Conservation (phyloP, 2,113 vertebrate genomes). For the Amphilophus citrinellus region DNA sequence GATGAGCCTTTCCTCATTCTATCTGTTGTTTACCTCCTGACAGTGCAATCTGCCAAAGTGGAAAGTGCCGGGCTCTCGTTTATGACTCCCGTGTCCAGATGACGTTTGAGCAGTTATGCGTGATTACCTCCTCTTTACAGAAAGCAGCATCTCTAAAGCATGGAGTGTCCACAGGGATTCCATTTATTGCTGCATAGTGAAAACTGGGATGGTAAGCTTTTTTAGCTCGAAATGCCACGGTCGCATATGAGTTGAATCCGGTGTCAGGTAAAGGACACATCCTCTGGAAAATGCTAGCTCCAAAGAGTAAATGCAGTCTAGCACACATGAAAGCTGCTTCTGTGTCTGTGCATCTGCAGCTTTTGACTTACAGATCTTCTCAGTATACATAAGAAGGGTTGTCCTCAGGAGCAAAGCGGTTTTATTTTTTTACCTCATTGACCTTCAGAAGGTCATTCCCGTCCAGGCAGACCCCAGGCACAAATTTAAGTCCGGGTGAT, state of each 20-base stretch:
- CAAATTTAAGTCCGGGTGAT: conserved; percentile 66
- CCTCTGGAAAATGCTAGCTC: conserved; percentile 26
- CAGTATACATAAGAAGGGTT: conserved; percentile 20
- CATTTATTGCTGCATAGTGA: conserved; percentile 45
- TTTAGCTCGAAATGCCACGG: conserved; percentile 40
- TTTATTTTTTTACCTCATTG: conserved; percentile 58
- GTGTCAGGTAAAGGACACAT: conserved; percentile 63
- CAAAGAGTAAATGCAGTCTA: conserved; percentile 45
- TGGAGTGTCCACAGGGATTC: conserved; percentile 45
- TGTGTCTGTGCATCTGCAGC: conserved; percentile 30
- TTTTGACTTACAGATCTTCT: conserved; percentile 56
- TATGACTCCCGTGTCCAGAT: conserved; percentile 64
- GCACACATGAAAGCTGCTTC: conserved; percentile 40
- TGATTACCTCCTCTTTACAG: conserved; percentile 62
- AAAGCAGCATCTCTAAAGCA: conserved; percentile 48
- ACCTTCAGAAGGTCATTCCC: conserved; percentile 61
- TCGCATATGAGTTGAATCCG: conserved; percentile 13
- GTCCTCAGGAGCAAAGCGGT: conserved; percentile 33
- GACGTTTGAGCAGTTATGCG: conserved; percentile 64
- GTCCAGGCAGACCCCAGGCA: conserved; percentile 54
- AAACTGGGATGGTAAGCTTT: conserved; percentile 50
- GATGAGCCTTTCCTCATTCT: conserved; percentile 70
- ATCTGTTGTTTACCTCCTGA: conserved; percentile 77
- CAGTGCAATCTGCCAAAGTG: conserved; percentile 67
- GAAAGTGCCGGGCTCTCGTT: conserved; percentile 38